Conservation (phyloP, 2,888 invertebrate genomes). For the Melipona bicolor region DNA sequence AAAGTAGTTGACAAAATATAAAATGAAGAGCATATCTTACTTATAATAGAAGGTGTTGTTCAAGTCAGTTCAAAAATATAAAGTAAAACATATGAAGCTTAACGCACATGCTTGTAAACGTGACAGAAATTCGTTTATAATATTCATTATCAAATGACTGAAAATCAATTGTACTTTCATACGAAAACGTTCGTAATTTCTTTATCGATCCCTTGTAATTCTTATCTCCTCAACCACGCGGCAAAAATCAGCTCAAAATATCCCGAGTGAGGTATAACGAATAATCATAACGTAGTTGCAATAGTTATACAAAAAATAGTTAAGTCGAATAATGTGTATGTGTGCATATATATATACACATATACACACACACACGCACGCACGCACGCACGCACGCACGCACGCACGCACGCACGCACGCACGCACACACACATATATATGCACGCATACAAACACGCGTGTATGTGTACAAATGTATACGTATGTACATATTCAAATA, state of each 20-base stretch:
- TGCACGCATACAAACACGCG: constrained; percentile 32
- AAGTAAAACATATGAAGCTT: not conserved
- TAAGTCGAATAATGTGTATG: constrained; percentile 66
- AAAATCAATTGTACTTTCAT: not conserved
- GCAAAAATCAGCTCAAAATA: constrained; percentile 80
- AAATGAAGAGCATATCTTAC: not conserved
- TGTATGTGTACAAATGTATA: constrained; percentile 30
- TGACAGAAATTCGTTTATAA: not conserved
- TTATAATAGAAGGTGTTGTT: not conserved
- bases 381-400: too few species aligned
- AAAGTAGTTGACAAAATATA: not conserved
- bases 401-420: too few species aligned
- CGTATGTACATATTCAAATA: constrained; percentile 41
- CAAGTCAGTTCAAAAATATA: constrained; percentile 24
- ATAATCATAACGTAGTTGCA: constrained; percentile 70
- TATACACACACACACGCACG: too few species aligned
- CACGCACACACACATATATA: not conserved
- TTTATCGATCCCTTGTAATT: not conserved
- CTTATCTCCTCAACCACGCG: constrained; percentile 79
- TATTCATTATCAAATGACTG: not conserved
- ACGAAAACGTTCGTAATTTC: not conserved
- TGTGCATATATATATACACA: constrained; percentile 36
- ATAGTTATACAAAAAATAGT: constrained; percentile 73
- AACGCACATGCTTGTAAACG: not conserved
- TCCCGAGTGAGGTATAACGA: constrained; percentile 74